Base-by-base conservation (phyloP, 2,888 invertebrate genomes). In the Pollenia amentaria region DNA sequence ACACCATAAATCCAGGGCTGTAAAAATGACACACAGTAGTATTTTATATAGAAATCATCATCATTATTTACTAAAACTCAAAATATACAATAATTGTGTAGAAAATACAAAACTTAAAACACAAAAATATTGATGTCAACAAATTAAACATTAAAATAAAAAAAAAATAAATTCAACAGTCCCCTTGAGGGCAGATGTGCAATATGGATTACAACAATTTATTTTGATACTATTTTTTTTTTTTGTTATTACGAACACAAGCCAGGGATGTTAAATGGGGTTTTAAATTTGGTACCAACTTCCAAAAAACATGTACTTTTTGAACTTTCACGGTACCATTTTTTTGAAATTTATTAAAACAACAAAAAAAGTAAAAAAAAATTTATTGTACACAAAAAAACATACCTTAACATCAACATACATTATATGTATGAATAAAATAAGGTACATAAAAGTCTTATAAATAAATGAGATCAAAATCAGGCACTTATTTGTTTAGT, bases 101-200 rank as follows among this genome's bases (percentile, higher is more conserved):
- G 14, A 9, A 16, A 18, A 42, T 44, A 21, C 42, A 44, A 76
- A 42, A 69, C n/a, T 2, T 42, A 64, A 46, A 72, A 64, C 18
- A 21, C 6, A 38, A 57, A 73, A 53, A 38, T 72, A 76, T 62
- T 70, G 55, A 72, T 72, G 72, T 57, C 76, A 76, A 60, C 55
- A 57, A 53, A 75, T 75, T n/a, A 57, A 57, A 83, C 11, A 51
- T 16, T 29, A 11, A n/a, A n/a, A n/a, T n/a, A n/a, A 48, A 51
- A 80, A 44, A 76, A 44, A 10, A 57, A 60, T 11, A 62, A 38
- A 12, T 12, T 9, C 14, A 48, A 80, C 69, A 84, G 64, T 79
- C 42, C 84, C 62, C 75, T 57, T 40, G 69, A 64, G 70, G 79
- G 46, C 84, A 84, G 84, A 70, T 84, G 84, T 84, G 69, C 69